Conservation (phyloP, 2,113 vertebrate genomes). For the Poeciliopsis turrubarensis region DNA sequence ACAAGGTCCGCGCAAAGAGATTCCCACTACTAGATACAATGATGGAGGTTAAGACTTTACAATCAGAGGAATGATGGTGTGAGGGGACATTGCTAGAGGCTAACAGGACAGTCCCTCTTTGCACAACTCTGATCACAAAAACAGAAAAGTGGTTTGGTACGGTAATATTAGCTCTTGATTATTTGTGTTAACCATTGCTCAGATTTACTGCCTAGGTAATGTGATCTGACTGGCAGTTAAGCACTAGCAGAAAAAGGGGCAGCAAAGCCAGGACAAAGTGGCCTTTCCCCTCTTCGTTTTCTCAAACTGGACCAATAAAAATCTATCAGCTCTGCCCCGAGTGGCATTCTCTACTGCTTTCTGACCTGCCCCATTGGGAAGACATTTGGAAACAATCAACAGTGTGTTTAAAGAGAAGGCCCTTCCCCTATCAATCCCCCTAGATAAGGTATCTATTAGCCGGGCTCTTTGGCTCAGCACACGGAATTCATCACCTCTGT, state of each 20-base stretch:
- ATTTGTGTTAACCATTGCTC: slow-evolving; percentile 76
- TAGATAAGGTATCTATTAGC: slow-evolving; percentile 94
- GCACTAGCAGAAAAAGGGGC: slow-evolving; percentile 78
- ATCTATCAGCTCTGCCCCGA: slow-evolving; percentile 55
- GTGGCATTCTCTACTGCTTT: slow-evolving; percentile 48
- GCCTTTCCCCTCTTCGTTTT: slow-evolving; percentile 69
- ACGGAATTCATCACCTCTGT: slow-evolving; percentile 95
- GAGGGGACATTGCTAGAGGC: slow-evolving; percentile 37
- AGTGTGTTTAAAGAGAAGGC: slow-evolving; percentile 88
- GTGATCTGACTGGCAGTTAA: slow-evolving; percentile 79
- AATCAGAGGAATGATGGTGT: slow-evolving; percentile 44
- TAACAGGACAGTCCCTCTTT: slow-evolving; percentile 56
- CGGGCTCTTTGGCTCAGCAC: slow-evolving; percentile 77
- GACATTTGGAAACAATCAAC: slow-evolving; percentile 97
- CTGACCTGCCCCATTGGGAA: slow-evolving; percentile 77
- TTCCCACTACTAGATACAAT: slow-evolving; percentile 13
- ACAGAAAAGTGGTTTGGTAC: slow-evolving; percentile 69
- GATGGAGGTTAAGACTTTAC: slow-evolving; percentile 27
- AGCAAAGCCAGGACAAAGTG: slow-evolving; percentile 72
- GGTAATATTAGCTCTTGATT: slow-evolving; percentile 76
- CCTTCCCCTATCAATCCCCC: slow-evolving; percentile 73
- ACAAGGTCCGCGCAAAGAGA: slow-evolving; percentile 13
- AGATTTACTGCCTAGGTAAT: slow-evolving; percentile 80
- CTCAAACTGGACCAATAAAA: slow-evolving; percentile 82
- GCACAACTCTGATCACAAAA: slow-evolving; percentile 71